phyloP scores from a whole-genome alignment of 2,113 vertebrate genomes.

The Larimichthys polyactis region DNA sequence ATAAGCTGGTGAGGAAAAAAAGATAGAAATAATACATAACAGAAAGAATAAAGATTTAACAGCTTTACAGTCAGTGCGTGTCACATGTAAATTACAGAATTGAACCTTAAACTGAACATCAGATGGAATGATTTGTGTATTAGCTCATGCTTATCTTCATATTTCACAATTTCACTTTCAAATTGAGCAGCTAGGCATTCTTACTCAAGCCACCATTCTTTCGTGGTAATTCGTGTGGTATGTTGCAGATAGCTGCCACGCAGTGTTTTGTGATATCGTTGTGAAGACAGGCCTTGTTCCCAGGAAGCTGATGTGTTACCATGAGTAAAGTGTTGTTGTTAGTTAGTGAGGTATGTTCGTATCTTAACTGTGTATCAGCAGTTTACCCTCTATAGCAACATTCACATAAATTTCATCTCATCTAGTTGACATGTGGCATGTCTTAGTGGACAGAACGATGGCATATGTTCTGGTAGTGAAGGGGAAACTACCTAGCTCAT shows the following conservation, averaged over 20 bases:
- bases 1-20: background rate
- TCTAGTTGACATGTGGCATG: background rate
- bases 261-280: conserved; percentile 3
- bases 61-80: background rate
- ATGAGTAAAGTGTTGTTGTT: background rate
- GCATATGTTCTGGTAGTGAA: background rate
- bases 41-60: background rate
- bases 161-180: background rate
- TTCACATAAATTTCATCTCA: conserved; percentile 5
- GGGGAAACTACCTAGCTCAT: background rate
- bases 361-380: conserved; percentile 1
- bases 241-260: background rate
- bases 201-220: background rate
- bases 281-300: conserved; percentile 11
- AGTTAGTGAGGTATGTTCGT: conserved; percentile 12
- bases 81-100: background rate
- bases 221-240: background rate
- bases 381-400: background rate
- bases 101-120: no score
- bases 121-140: no score
- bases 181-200: background rate
- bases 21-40: background rate
- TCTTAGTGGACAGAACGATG: background rate
- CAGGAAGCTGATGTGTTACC: background rate
- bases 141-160: no score